Evolutionary conservation across 2,888 invertebrate species (phyloP).

Genomic region (Rhogogaster chlorosoma): DNA sequence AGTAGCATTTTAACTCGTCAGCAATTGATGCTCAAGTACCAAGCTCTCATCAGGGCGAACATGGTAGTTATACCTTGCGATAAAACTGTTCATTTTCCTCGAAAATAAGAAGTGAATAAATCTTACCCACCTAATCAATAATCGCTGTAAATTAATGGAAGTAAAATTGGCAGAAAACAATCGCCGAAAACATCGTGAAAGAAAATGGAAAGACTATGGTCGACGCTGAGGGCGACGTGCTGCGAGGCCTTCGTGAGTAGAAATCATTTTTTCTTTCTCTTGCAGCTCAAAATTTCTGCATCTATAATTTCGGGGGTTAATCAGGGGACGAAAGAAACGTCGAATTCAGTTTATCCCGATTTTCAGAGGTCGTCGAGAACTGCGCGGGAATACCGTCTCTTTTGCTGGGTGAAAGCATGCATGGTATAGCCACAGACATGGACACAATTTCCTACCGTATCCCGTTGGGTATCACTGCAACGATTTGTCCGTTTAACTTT

Average conservation of each 20-base stretch:
- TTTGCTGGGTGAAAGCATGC: slow-evolving; percentile 95
- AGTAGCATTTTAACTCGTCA: slow-evolving; percentile 96
- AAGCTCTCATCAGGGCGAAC: slow-evolving; percentile 74
- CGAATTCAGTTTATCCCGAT: neutral
- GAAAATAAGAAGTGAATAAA: neutral
- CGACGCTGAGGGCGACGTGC: slow-evolving; percentile 99
- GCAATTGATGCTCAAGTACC: slow-evolving; percentile 92
- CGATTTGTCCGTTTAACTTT: slow-evolving; percentile 99
- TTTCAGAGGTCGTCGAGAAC: slow-evolving; percentile 96
- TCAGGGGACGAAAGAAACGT: neutral
- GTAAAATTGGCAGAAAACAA: slow-evolving; percentile 81
- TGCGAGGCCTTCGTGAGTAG: slow-evolving; percentile 96
- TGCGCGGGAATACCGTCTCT: slow-evolving; percentile 96
- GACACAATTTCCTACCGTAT: slow-evolving; percentile 95
- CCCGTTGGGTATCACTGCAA: slow-evolving; percentile 96
- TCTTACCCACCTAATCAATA: neutral
- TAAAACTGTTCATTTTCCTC: slow-evolving; percentile 30
- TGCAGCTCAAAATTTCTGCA: neutral
- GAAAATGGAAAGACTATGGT: slow-evolving; percentile 98
- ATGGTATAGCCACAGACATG: slow-evolving; percentile 95
- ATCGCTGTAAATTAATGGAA: neutral
- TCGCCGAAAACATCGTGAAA: slow-evolving; percentile 94
- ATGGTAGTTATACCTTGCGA: slow-evolving; percentile 71
- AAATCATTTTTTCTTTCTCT: slow-evolving; percentile 17
- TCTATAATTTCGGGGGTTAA: neutral